phyloP scores from a whole-genome alignment of 2,888 invertebrate species.

The Microctonus hyperodae region DNA sequence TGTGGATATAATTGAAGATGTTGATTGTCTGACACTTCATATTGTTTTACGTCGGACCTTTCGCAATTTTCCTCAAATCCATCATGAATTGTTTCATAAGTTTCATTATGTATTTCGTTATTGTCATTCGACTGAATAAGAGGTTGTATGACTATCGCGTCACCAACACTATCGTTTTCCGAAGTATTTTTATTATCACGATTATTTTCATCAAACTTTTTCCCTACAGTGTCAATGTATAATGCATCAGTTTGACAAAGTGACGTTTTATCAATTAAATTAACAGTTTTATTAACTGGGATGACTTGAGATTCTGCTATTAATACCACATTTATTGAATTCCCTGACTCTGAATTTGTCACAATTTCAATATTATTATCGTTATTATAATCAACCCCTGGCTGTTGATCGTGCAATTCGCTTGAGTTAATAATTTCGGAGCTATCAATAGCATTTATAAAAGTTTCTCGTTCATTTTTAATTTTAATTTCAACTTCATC shows the following conservation, averaged over 20 bases:
- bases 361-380: conserved; percentile 22
- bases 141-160: conserved; percentile 14
- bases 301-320: conserved; percentile 36
- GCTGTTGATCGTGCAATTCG: conserved; percentile 30
- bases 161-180: too few species aligned
- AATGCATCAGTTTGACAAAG: background rate
- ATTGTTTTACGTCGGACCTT: conserved; percentile 5
- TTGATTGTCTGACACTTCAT: conserved; percentile 24
- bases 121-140: background rate
- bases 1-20: conserved; percentile 33
- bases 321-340: conserved; percentile 33
- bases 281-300: conserved; percentile 24
- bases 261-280: background rate
- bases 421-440: background rate
- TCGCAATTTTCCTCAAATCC: conserved; percentile 11
- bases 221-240: background rate
- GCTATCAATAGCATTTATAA: background rate
- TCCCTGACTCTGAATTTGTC: conserved; percentile 38
- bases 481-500: background rate
- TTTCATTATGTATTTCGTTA: background rate
- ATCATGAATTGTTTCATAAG: conserved; percentile 10
- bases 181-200: conserved; percentile 3
- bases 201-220: background rate
- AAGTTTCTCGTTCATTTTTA: background rate
- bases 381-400: conserved; percentile 31